A percentile compares a stretch with the other conserved stretches of the same genome.
These are phyloP conservation scores for Cynopterus brachyotis DNA, from an alignment of 2,113 vertebrate genomes.

Conservation along the genomic window DNA sequence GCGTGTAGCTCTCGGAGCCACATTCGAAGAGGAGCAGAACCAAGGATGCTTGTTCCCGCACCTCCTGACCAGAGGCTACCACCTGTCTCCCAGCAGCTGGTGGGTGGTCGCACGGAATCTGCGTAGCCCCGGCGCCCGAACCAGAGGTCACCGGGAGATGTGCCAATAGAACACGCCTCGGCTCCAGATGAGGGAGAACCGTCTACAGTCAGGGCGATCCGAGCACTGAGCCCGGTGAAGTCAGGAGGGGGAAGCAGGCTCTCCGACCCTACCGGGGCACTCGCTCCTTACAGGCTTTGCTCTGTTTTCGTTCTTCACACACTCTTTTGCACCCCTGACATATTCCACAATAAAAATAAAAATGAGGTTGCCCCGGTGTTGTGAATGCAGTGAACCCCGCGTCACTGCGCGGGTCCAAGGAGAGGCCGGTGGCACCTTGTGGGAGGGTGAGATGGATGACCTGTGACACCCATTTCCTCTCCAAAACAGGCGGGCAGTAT, in stretches of 20 bases:
- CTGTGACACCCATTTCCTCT: neutral
- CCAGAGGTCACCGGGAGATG: neutral
- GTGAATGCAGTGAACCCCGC: neutral
- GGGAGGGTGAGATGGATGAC: neutral
- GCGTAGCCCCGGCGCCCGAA: neutral
- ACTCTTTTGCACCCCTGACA: neutral
- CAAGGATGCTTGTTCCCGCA: neutral
- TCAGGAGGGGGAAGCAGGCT: neutral
- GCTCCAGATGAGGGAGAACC: neutral
- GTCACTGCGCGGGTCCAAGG: neutral
- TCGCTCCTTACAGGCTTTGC: neutral
- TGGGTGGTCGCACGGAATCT: neutral
- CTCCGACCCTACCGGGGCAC: neutral
- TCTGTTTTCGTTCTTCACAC: neutral
- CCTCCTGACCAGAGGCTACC: neutral
- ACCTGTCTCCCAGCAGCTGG: neutral
- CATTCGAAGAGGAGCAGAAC: slow-evolving; percentile 34
- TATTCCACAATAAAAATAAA: neutral
- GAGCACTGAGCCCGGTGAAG: neutral
- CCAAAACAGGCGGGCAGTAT: neutral
- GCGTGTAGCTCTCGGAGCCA: neutral
- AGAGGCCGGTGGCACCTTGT: neutral
- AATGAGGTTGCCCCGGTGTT: neutral
- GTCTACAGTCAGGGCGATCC: neutral
- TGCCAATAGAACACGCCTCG: neutral